These are phyloP conservation scores for Anniella stebbinsi DNA, from an alignment of 2,797 vertebrate species.

Conservation along the genomic window DNA sequence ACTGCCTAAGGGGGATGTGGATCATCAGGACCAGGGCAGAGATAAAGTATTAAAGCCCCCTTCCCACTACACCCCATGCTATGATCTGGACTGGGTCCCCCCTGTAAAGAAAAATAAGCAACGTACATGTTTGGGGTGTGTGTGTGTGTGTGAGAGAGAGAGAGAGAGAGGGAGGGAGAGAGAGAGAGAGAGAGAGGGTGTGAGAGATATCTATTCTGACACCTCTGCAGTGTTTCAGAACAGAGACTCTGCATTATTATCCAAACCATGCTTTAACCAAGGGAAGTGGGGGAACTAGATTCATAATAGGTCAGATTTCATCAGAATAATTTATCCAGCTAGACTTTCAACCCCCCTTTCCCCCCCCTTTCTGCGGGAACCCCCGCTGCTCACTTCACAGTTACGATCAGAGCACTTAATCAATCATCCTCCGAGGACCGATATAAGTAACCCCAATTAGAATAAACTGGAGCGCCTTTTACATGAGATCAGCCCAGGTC, in stretches of 20 bases:
- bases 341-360: conserved; percentile 53
- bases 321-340: conserved; percentile 64
- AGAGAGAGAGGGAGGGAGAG: not conserved
- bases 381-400: conserved; percentile 73
- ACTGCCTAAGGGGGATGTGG: not conserved
- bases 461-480: conserved; percentile 72
- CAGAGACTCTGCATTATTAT: not conserved
- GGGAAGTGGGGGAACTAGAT: conserved; percentile 1
- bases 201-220: not conserved
- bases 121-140: not conserved
- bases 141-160: not conserved
- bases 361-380: conserved; percentile 46
- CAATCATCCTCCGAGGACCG: conserved; percentile 73
- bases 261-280: not conserved
- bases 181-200: not conserved
- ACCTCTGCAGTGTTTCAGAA: not conserved
- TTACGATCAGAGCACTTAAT: conserved; percentile 77
- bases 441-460: conserved; percentile 72
- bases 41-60: not conserved
- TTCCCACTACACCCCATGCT: not conserved
- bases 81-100: not conserved
- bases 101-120: not conserved
- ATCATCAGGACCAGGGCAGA: not conserved
- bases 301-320: conserved; percentile 69
- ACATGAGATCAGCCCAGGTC: conserved; percentile 67